Evolutionary conservation across 2,113 vertebrate species (phyloP), one percentile per base, ranked within the genome.

Genomic region (Passerina amoena): DNA sequence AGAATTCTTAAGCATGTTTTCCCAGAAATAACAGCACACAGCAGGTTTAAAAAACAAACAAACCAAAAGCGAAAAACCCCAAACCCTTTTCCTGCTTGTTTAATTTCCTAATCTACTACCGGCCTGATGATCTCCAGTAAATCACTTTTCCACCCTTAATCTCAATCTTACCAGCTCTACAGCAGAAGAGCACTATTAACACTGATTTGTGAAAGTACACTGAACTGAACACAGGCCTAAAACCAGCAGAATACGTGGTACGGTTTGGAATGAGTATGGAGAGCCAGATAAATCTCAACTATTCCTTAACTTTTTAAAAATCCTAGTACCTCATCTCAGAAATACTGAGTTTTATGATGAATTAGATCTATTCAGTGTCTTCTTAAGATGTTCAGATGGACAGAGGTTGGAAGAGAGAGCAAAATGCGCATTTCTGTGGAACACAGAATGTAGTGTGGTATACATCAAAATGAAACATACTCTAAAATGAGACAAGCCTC

Each of bases 381-480:
- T 86, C 64, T 76, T 68, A 30, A 77, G 53, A 86, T 3, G 3
- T 65, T 65, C 56, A 81, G 15, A 64, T 11, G 56, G 30, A 59
- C 19, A 64, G 11, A 85, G 11, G 11, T 31, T 2, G 0, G 33
- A 84, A 71, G 31, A 77, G 50, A 11, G 10, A 33, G 37, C 0
- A 0, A 89, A 28, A 28, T 0, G 12, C 12, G 3, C 18, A 18
- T 21, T 91, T 79, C 42, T 42, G 28, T 33, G n/a, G 56, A 79
- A 82, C 12, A 50, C 0, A 20, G 15, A 5, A 5, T 42, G 2
- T 56, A n/a, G 59, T 2, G 2, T 25, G n/a, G 8, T 38, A 21
- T 12, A 37, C 11, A 31, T 50, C 48, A 17, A 61, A 94, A 81
- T 3, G 4, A 71, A 82, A 61, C 3, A 2, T 5, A 50, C 20